phyloP scores from a whole-genome alignment of 2,113 vertebrate species.

The Agapornis roseicollis region DNA sequence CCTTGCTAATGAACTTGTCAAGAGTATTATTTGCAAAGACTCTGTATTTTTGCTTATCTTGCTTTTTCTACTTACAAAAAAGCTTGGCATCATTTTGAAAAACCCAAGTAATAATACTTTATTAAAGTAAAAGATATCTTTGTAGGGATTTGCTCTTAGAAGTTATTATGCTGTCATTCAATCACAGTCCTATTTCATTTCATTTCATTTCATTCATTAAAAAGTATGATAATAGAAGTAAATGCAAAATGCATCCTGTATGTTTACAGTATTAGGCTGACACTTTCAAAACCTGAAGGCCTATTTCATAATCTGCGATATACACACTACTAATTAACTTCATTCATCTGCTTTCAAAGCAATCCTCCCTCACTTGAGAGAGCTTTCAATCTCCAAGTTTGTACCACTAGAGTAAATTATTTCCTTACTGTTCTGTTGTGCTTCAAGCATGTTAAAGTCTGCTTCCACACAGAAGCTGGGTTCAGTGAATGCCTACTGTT shows the following conservation, averaged over 20 bases:
- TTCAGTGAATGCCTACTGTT: constrained; percentile 13
- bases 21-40: not conserved
- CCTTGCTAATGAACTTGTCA: constrained; percentile 29
- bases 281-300: not conserved
- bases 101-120: not conserved
- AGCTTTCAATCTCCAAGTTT: not conserved
- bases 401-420: constrained; percentile 41
- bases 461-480: not conserved
- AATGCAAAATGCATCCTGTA: not conserved
- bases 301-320: not conserved
- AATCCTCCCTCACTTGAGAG: not conserved
- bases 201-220: constrained; percentile 16
- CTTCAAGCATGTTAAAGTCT: constrained; percentile 34
- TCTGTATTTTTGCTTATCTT: constrained; percentile 15
- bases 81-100: constrained; percentile 1
- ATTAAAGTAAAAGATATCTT: constrained; percentile 9
- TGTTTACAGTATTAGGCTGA: not conserved
- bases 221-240: not conserved
- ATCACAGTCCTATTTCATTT: constrained; percentile 14
- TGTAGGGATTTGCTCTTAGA: constrained; percentile 13
- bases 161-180: constrained; percentile 26
- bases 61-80: not conserved
- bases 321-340: constrained; percentile 42
- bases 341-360: constrained; percentile 41
- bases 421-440: constrained; percentile 17